These are phyloP conservation scores for Nothura maculosa DNA, from an alignment of 2,797 vertebrate genomes.

Conservation along the genomic window DNA sequence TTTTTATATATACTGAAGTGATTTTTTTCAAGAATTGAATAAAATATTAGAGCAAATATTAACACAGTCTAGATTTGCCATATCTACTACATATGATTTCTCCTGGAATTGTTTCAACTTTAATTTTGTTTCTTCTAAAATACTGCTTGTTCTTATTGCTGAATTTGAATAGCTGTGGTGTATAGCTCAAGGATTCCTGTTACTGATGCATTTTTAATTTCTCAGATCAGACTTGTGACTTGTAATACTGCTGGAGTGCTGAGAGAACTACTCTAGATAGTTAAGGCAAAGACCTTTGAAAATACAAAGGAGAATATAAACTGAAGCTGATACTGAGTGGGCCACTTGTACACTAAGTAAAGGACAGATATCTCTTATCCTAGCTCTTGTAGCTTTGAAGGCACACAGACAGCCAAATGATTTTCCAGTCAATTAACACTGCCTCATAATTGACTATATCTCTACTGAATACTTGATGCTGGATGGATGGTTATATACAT, in stretches of 20 bases:
- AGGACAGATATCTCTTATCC: neutral
- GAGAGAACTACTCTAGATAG: neutral
- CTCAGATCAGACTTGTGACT: neutral
- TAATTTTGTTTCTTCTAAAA: neutral
- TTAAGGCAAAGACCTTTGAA: neutral
- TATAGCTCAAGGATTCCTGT: neutral
- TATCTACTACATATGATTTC: neutral
- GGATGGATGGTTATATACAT: neutral
- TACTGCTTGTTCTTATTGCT: neutral
- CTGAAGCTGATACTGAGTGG: neutral
- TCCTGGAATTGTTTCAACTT: neutral
- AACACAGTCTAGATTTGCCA: neutral
- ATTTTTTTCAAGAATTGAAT: neutral
- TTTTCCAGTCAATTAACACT: constrained; percentile 50
- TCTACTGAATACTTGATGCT: neutral
- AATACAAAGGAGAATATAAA: neutral
- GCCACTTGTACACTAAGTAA: neutral
- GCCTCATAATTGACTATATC: neutral
- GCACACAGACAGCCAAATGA: neutral
- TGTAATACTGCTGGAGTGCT: neutral
- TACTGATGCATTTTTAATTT: neutral
- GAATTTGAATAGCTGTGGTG: neutral
- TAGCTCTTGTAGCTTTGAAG: neutral
- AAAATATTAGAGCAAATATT: neutral
- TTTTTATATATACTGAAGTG: neutral